These are phyloP conservation scores for Diplazon laetatorius DNA, from an alignment of 2,888 invertebrate genomes.

Conservation along the genomic window DNA sequence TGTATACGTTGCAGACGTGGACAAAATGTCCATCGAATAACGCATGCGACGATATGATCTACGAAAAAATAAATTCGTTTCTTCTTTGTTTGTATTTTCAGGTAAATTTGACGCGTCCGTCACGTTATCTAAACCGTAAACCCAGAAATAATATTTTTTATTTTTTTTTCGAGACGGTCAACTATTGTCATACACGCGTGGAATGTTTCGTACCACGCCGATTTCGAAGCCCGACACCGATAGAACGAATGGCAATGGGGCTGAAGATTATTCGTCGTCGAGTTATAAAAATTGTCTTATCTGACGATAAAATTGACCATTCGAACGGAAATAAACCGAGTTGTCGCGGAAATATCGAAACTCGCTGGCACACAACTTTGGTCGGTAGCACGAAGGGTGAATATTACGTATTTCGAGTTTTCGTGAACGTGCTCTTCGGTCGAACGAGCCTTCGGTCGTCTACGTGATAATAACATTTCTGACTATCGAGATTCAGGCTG, in stretches of 20 bases:
- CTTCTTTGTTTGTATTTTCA: background rate
- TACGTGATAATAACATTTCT: background rate
- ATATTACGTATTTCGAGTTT: background rate
- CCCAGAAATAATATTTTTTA: background rate
- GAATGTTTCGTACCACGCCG: background rate
- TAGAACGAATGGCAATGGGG: background rate
- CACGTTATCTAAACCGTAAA: slow-evolving; percentile 17
- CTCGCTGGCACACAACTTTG: background rate
- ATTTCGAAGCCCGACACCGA: background rate
- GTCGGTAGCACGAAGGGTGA: background rate
- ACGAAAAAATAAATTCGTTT: background rate
- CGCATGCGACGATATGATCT: background rate
- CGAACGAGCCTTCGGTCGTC: background rate
- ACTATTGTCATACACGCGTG: background rate
- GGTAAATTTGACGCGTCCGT: background rate
- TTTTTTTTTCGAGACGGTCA: background rate
- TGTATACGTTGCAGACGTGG: too few relatives aligned
- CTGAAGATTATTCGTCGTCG: background rate
- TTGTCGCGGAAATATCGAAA: slow-evolving; percentile 11
- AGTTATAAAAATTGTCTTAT: slow-evolving; percentile 20
- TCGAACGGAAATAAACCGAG: background rate
- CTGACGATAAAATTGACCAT: background rate
- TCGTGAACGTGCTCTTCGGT: background rate
- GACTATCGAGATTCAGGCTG: too few relatives aligned
- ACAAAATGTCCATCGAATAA: background rate